Evolutionary conservation across 2,888 invertebrate species (phyloP).

Genomic region (Ormyrus labotus): DNA sequence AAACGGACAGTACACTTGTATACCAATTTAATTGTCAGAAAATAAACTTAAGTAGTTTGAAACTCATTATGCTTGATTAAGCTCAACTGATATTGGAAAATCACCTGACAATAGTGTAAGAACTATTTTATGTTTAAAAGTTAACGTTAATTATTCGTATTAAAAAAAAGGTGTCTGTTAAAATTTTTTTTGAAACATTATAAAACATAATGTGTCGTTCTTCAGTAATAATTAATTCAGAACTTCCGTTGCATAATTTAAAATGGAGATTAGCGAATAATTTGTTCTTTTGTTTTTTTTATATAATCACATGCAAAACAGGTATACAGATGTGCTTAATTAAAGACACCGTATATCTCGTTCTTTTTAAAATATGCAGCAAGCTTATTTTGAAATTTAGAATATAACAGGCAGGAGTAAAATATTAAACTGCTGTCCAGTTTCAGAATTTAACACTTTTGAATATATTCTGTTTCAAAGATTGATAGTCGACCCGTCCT

Average conservation of each 20-base stretch:
- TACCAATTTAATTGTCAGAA: no score
- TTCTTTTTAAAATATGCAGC: no score
- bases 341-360: no score
- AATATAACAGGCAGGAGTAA: no score
- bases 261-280: neutral
- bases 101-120: neutral
- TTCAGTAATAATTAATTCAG: neutral
- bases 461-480: no score
- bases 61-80: neutral
- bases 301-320: neutral
- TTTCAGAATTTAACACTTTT: no score
- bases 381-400: no score
- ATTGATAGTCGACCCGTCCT: no score
- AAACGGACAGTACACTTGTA: no score
- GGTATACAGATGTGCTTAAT: no score
- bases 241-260: neutral
- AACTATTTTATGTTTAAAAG: neutral
- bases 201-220: neutral
- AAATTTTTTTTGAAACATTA: neutral
- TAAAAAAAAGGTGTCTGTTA: neutral
- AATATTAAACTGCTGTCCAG: no score
- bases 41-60: neutral
- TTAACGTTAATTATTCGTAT: neutral
- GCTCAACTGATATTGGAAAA: slow-evolving; percentile 10
- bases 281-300: slow-evolving; percentile 8